A percentile compares a stretch with the other conserved stretches of the same genome.
These are phyloP conservation scores for Nezara viridula DNA, from an alignment of 2,888 invertebrate genomes.

Conservation along the genomic window DNA sequence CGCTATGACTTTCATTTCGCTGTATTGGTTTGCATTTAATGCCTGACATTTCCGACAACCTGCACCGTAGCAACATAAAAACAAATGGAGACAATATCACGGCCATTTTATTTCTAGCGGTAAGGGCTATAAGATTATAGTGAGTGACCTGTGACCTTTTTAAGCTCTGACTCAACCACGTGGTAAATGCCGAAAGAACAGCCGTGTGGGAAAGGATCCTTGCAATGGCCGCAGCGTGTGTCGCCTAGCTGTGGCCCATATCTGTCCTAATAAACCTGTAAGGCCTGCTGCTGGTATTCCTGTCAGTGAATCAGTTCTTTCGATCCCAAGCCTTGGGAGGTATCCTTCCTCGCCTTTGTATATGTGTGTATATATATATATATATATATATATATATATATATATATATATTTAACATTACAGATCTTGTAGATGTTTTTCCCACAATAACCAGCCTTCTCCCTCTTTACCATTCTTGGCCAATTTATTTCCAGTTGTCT, in stretches of 20 bases:
- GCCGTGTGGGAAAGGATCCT: not conserved
- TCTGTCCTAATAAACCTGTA: not conserved
- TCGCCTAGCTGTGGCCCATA: not conserved
- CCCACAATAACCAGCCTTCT: no score
- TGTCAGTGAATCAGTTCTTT: not conserved
- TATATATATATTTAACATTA: no score
- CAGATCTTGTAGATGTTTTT: no score
- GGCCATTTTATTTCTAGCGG: not conserved
- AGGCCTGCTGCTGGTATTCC: not conserved
- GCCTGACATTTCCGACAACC: constrained; percentile 19
- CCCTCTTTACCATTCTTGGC: no score
- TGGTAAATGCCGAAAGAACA: constrained; percentile 10
- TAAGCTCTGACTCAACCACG: not conserved
- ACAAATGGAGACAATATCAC: not conserved
- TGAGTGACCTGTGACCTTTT: not conserved
- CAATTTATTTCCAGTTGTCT: no score
- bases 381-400: no score
- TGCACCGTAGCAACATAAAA: not conserved
- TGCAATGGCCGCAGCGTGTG: not conserved
- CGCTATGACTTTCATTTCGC: constrained; percentile 1
- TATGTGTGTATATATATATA: no score
- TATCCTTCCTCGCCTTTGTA: no score
- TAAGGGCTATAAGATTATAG: not conserved
- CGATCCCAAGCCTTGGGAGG: not conserved
- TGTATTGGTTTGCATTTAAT: not conserved